A percentile compares a stretch with the other conserved stretches of the same genome.
Evolutionary conservation across 2,888 invertebrate species (phyloP).

Genomic region (Drosophila affinis): DNA sequence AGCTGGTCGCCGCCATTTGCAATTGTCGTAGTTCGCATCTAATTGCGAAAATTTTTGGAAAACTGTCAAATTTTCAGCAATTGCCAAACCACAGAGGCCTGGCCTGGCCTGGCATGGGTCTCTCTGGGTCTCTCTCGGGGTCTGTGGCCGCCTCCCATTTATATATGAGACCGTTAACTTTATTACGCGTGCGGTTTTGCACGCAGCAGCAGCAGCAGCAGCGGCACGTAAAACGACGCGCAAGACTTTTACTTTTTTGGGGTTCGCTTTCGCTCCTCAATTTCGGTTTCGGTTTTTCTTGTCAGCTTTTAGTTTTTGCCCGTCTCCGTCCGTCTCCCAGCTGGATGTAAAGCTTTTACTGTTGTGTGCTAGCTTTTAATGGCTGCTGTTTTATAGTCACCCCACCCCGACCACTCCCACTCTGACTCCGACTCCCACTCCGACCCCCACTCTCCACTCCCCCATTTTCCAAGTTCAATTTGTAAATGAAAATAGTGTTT

Average conservation of each 20-base stretch:
- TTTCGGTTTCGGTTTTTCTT: slow-evolving; percentile 4
- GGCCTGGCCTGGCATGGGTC: slow-evolving; percentile 25
- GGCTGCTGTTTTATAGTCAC: slow-evolving; percentile 53
- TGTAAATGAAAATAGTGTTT: slow-evolving; percentile 62
- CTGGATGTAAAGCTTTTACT: slow-evolving; percentile 49
- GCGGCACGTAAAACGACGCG: slow-evolving; percentile 24
- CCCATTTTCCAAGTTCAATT: slow-evolving; percentile 26
- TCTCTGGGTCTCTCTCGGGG: slow-evolving; percentile 36
- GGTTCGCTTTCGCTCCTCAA: slow-evolving; percentile 5
- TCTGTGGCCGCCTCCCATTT: slow-evolving; percentile 1
- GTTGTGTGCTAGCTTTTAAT: slow-evolving; percentile 52
- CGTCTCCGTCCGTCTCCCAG: slow-evolving; percentile 1
- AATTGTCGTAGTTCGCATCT: slow-evolving; percentile 71
- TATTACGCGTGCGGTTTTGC: slow-evolving; percentile 62
- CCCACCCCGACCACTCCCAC: no score
- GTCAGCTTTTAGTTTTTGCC: slow-evolving; percentile 31
- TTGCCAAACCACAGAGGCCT: slow-evolving; percentile 60
- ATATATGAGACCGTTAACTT: slow-evolving; percentile 57
- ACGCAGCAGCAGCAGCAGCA: slow-evolving; percentile 31
- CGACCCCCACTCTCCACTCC: background rate
- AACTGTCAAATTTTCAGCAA: slow-evolving; percentile 73
- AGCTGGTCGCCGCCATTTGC: slow-evolving; percentile 47
- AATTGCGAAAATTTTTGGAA: slow-evolving; percentile 75
- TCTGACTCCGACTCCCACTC: background rate
- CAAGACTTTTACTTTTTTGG: slow-evolving; percentile 57